Base-by-base conservation (phyloP, 2,113 vertebrate genomes). In the Barnardius zonarius region DNA sequence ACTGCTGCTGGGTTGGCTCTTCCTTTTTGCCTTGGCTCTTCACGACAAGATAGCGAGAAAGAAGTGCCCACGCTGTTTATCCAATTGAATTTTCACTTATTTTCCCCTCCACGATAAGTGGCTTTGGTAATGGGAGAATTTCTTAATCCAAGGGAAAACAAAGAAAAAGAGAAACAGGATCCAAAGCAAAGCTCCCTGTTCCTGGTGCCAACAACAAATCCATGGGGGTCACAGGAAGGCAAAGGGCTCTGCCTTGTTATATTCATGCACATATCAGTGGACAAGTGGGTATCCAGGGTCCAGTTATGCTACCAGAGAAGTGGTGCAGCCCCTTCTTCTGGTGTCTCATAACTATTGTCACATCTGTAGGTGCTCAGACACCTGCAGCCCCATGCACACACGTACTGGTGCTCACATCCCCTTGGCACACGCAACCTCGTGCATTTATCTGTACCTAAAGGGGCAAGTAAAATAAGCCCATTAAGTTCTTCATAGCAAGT, bases 21-120 rank as follows among this genome's bases (percentile, higher is more conserved):
- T 92, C 73, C 13, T 70, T 51, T 74, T 37, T 76, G 66, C 64
- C 30, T 92, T 11, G 0, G 17, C 81, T 67, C 28, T 64, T 90
- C 74, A 86, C 4, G 1, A 51, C 35, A 51, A 57, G 76, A 92
- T 24, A 86, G 62, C 9, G 33, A 44, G 51, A 35, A 91, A 83
- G 27, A 88, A 93, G 27, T 39, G 61, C 48, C 76, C 31, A 31
- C 1, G 1, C 52, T 93, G 83, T 88, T 92, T 93, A 68, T 86
- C 89, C 88, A 88, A 93, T 93, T 89, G 92, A 82, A 92, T 95
- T 96, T 90, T 90, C 95, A 96, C 80, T 94, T 94, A 64, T 37
- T 92, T 92, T 72, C 52, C 24, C 41, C 37, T 86, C 61, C 54
- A 64, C 24, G 0, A 74, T 83, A 90, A 90, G 85, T 1, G 3